Percentiles rank a stretch among this genome's conserved stretches.
These are phyloP conservation scores for Phanerotoma sp. DNA, from an alignment of 2,888 invertebrate genomes.

Conservation along the genomic window DNA sequence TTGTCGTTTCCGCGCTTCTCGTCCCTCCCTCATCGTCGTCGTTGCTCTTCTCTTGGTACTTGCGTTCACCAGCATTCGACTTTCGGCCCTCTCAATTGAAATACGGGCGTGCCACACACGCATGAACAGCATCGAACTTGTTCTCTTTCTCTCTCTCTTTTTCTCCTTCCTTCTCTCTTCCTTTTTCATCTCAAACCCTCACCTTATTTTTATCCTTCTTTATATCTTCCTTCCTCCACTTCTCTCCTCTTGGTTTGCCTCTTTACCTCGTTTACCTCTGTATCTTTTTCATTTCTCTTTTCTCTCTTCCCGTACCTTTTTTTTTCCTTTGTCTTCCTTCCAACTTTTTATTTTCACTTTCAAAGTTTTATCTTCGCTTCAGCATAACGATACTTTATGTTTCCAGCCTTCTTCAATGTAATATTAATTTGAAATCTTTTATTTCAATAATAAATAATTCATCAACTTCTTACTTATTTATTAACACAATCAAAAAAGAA, in stretches of 20 bases:
- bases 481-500: too few relatives aligned
- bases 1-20: constrained; percentile 11
- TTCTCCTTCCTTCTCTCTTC: too few relatives aligned
- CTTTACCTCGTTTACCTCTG: constrained; percentile 12
- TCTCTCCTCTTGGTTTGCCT: constrained; percentile 29
- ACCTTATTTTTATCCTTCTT: neutral
- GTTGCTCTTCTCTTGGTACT: constrained; percentile 16
- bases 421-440: too few relatives aligned
- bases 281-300: neutral
- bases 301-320: constrained; percentile 7
- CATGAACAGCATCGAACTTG: constrained; percentile 38
- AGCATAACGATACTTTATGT: constrained; percentile 6
- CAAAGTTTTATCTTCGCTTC: constrained; percentile 22
- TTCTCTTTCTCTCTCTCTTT: constrained; percentile 1
- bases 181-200: constrained; percentile 1
- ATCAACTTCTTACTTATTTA: too few relatives aligned
- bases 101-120: constrained; percentile 47
- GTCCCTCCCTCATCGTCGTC: constrained; percentile 10
- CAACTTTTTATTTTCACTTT: constrained; percentile 5
- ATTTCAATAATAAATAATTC: too few relatives aligned
- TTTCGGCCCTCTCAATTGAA: constrained; percentile 51
- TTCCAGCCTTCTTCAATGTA: constrained; percentile 6
- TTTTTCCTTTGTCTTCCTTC: constrained; percentile 3
- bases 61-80: constrained; percentile 42
- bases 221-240: constrained; percentile 3